phyloP scores from a whole-genome alignment of 2,113 vertebrate genomes.

The Delphinus delphis region DNA sequence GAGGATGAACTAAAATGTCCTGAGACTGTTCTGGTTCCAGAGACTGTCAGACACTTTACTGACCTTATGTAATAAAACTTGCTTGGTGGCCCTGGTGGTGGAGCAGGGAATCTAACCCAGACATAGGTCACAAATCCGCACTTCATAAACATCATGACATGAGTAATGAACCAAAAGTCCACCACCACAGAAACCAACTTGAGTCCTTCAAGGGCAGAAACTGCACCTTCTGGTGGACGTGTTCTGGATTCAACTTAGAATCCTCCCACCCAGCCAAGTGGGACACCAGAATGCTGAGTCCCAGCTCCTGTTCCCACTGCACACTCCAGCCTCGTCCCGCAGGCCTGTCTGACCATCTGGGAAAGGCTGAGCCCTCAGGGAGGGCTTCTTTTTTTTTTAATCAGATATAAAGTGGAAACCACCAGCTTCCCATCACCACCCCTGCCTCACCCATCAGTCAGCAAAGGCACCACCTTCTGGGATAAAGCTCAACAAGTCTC shows the following conservation, averaged over 20 bases:
- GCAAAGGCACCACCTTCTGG: not conserved
- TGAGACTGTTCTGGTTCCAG: not conserved
- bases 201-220: not conserved
- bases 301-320: not conserved
- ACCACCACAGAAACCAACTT: not conserved
- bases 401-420: not conserved
- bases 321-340: not conserved
- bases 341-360: not conserved
- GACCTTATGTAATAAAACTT: not conserved
- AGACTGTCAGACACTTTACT: not conserved
- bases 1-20: not conserved
- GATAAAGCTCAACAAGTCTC: not conserved
- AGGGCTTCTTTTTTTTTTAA: not conserved
- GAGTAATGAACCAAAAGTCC: not conserved
- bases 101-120: not conserved
- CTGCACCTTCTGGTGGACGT: not conserved
- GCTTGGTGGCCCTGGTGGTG: not conserved
- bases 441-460: not conserved
- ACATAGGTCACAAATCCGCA: not conserved
- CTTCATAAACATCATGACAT: not conserved
- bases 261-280: not conserved
- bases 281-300: accelerated
- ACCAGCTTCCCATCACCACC: not conserved
- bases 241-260: not conserved
- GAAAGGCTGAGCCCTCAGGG: not conserved